Conservation (phyloP, 2,113 vertebrate genomes). For the Dipodomys spectabilis region DNA sequence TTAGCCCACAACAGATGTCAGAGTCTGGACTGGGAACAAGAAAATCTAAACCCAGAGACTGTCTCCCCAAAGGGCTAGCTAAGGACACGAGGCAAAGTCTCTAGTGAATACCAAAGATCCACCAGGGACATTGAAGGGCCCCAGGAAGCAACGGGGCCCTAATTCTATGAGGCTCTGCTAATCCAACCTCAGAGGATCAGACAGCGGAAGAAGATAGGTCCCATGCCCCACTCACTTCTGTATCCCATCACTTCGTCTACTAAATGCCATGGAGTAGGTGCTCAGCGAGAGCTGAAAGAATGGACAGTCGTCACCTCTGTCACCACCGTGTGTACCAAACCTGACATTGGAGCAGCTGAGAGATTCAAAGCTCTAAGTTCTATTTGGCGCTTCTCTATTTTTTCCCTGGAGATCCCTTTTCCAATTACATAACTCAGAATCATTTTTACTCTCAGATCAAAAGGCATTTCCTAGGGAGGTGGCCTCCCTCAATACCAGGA, state of each 20-base stretch:
- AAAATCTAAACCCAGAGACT: background rate
- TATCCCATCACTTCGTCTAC: background rate
- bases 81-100: background rate
- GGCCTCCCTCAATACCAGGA: background rate
- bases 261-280: background rate
- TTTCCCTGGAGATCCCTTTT: slow-evolving; percentile 2
- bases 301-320: background rate
- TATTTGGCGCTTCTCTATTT: slow-evolving; percentile 19
- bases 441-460: background rate
- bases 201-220: background rate
- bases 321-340: background rate
- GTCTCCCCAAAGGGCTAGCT: background rate
- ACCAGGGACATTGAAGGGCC: background rate
- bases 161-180: no score
- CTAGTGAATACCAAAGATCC: background rate
- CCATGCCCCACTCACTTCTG: background rate
- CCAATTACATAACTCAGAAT: background rate
- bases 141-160: background rate
- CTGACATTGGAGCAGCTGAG: background rate
- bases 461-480: background rate
- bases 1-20: background rate
- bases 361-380: background rate
- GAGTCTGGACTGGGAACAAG: background rate
- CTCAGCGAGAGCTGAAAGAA: background rate
- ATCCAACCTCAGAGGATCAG: background rate